Evolutionary conservation across 1,140 invertebrate species (phyloP), one percentile per base, ranked within the genome.

Genomic region (Bradysia coprophila): DNA sequence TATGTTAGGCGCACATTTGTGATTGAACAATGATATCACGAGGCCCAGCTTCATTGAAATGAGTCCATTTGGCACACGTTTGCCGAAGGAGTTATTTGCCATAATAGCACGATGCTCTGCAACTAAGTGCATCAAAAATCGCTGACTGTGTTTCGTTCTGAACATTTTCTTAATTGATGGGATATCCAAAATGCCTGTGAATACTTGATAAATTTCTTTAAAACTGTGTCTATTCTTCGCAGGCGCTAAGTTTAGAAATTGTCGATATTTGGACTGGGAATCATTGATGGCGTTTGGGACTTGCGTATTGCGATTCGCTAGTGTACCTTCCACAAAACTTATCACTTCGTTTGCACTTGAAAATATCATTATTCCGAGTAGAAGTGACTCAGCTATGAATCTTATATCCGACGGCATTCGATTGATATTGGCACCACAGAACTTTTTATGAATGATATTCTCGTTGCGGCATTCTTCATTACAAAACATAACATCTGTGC

Each of bases 401-500:
- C 37, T 66, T 57, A 16, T 16, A 34, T 69, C 62, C 57, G 87
- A 92, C 67, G 92, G 88, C 46, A 34, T 34, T 70, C 59, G 10
- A 76, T 66, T 48, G 74, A 69, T 28, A 84, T 53, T 21, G 77
- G 71, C n/a, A 81, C 59, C 6, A 75, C 59, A 52, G 76, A 69
- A 15, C 78, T 57, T 58, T 76, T 75, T 32, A 71, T 69, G 47
- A 76, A 66, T 52, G 75, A 62, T 72, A 4, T 79, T 75, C 9
- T 52, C 54, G 21, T 64, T 47, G 46, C 61, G 65, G 57, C 89
- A 94, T 40, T 68, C 53, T 24, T 69, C 57, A 45, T 68, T 74
- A 51, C 89, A 94, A 55, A 76, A 88, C 48, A 81, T 62, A 8
- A 69, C 64, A 58, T 64, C 62, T 33, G 66, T 68, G 55, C 80